phyloP scores from a whole-genome alignment of 1,140 invertebrate species.

The Apis dorsata region DNA sequence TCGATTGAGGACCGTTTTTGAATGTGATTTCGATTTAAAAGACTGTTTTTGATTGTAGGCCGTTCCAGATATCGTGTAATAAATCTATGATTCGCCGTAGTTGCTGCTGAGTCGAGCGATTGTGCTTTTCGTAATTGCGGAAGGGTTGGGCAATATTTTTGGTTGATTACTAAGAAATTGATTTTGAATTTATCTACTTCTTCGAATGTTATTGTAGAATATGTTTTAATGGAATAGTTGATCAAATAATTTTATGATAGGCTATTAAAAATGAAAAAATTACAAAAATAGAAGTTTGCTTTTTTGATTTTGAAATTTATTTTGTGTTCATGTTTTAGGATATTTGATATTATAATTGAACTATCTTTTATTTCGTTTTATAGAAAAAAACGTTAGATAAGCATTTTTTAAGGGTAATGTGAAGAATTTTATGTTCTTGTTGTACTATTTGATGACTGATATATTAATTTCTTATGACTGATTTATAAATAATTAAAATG shows the following conservation, averaged over 20 bases:
- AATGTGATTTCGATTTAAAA: slow-evolving; percentile 69
- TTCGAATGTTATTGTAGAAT: neutral
- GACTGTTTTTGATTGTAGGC: slow-evolving; percentile 71
- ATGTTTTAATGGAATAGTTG: neutral
- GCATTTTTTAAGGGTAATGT: neutral
- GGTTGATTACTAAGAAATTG: neutral
- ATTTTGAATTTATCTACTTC: neutral
- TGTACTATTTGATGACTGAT: slow-evolving; percentile 4
- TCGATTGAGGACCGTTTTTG: neutral
- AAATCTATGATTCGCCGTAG: neutral
- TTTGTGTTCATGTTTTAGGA: neutral
- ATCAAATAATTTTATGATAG: neutral
- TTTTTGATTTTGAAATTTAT: neutral
- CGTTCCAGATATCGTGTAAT: slow-evolving; percentile 13
- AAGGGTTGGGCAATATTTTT: neutral
- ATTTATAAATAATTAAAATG: neutral
- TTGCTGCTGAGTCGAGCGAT: neutral
- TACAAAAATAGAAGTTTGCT: neutral
- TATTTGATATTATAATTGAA: neutral
- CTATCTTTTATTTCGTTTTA: neutral
- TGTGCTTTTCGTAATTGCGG: neutral
- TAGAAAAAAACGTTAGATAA: neutral
- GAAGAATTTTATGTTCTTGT: neutral
- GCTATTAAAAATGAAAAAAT: neutral
- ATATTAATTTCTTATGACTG: neutral